phyloP scores from a whole-genome alignment of 2,888 invertebrate species.

The Spicauda simplicius region DNA sequence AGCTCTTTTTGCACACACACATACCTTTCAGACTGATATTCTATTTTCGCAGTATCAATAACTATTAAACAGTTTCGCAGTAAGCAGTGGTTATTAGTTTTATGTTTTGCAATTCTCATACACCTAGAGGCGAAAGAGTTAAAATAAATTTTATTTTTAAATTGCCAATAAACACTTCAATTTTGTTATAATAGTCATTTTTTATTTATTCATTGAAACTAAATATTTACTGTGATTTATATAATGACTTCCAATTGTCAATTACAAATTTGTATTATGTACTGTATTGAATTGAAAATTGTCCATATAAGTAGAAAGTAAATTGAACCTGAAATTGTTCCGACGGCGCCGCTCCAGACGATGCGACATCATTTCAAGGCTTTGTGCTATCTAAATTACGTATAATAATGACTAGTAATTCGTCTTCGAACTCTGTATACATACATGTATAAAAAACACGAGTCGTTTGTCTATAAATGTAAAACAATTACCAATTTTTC shows the following conservation, averaged over 20 bases:
- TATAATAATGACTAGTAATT: conserved; percentile 7
- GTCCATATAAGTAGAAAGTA: conserved; percentile 21
- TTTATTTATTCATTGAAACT: conserved; percentile 6
- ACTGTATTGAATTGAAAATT: conserved; percentile 23
- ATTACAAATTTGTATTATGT: conserved; percentile 13
- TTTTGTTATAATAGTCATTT: conserved; percentile 2
- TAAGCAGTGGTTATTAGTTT: too few species aligned
- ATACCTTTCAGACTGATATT: background rate
- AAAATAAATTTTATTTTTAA: conserved; percentile 1
- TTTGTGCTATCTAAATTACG: conserved; percentile 10
- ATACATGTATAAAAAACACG: too few species aligned
- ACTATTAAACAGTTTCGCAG: background rate
- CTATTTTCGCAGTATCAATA: background rate
- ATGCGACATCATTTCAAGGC: conserved; percentile 6
- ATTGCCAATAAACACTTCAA: background rate
- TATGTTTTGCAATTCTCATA: too few species aligned
- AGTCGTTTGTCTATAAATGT: too few species aligned
- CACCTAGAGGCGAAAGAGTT: background rate
- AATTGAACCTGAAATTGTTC: conserved; percentile 12
- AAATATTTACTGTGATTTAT: conserved; percentile 2
- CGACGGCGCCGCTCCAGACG: conserved; percentile 8
- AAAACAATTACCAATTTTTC: too few species aligned
- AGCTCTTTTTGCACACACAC: too few species aligned
- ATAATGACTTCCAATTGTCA: background rate
- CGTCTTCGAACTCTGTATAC: background rate